Evolutionary conservation across 1,140 invertebrate species (phyloP), one percentile per base, ranked within the genome.

Genomic region (Diachasma alloeum): DNA sequence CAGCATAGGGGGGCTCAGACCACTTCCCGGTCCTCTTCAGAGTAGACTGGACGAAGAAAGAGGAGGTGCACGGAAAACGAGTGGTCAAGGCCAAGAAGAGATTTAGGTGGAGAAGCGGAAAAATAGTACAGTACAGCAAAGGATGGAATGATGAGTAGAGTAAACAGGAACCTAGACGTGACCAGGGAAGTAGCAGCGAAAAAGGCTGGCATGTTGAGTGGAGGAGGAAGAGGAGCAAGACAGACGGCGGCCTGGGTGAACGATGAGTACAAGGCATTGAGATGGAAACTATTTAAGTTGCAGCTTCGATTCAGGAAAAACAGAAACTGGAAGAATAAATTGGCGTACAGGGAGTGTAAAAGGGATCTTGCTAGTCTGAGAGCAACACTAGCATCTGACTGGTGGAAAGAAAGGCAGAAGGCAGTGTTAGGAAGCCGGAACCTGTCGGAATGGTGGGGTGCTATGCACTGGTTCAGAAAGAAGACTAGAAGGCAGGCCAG

Each of bases 401-500:
- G 26, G 8, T n/a, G 59, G 22, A 0, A 74, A n/a, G n/a, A n/a
- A n/a, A n/a, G n/a, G n/a, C n/a, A 74, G 26, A 44, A 42, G 72
- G 36, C 24, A 13, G 26, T 24, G 44, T 53, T 66, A 2, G 37
- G 66, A 44, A 67, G 72, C 44, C 37, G 63, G 24, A 59, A 59
- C n/a, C 10, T 73, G 19, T 10, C 26, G 6, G 46, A 73, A 6
- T 17, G 56, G n/a, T 73, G 72, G 72, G 10, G 37, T n/a, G 72
- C 72, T 0, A 73, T 59, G n/a, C 56, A 37, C 31, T 59, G 48
- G 17, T 73, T 73, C 63, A 59, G 44, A n/a, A 53, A 26, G 37
- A 19, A 13, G 17, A 59, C 36, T 9, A 31, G 39, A 26, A 9
- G 42, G 37, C 11, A n/a, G 9, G 36, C 36, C 10, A 22, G 22